Conservation (phyloP, 1,140 invertebrate genomes). For the Pseudomyrmex pallidus region DNA sequence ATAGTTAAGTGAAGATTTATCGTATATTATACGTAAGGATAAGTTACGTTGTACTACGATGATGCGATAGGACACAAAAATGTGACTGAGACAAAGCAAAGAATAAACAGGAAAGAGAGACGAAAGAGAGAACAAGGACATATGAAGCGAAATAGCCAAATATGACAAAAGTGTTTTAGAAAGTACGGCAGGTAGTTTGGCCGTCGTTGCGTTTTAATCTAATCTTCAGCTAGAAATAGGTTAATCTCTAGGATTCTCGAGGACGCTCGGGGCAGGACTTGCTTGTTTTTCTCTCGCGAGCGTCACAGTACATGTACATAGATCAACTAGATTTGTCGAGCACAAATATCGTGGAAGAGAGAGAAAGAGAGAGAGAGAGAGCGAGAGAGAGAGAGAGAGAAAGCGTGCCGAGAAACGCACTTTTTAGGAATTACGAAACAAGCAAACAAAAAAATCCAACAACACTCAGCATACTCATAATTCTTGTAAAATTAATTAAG, state of each 20-base stretch:
- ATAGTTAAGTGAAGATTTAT: slow-evolving; percentile 72
- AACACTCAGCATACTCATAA: slow-evolving; percentile 78
- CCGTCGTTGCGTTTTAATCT: slow-evolving; percentile 73
- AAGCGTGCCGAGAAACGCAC: slow-evolving; percentile 25
- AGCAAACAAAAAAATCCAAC: slow-evolving; percentile 32
- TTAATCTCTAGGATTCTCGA: slow-evolving; percentile 29
- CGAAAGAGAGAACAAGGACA: slow-evolving; percentile 2
- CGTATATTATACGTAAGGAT: slow-evolving; percentile 69
- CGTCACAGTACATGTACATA: slow-evolving; percentile 49
- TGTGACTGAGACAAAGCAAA: background rate
- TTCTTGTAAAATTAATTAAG: slow-evolving; percentile 77
- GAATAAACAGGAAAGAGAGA: slow-evolving; percentile 26
- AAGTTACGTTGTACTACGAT: slow-evolving; percentile 62
- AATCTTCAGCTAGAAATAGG: slow-evolving; percentile 52
- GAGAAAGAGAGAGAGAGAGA: no score
- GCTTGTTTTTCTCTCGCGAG: slow-evolving; percentile 30
- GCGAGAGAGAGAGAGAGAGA: no score
- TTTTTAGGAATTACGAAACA: slow-evolving; percentile 53
- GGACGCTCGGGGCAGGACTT: slow-evolving; percentile 16
- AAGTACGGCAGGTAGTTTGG: slow-evolving; percentile 55
- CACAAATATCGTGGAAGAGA: slow-evolving; percentile 71
- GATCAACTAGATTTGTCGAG: slow-evolving; percentile 64
- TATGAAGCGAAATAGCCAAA: slow-evolving; percentile 79
- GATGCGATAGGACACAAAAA: slow-evolving; percentile 44
- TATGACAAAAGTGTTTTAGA: slow-evolving; percentile 77